These are phyloP conservation scores for Drosophila borealis DNA, from an alignment of 2,888 invertebrate genomes.

Conservation along the genomic window DNA sequence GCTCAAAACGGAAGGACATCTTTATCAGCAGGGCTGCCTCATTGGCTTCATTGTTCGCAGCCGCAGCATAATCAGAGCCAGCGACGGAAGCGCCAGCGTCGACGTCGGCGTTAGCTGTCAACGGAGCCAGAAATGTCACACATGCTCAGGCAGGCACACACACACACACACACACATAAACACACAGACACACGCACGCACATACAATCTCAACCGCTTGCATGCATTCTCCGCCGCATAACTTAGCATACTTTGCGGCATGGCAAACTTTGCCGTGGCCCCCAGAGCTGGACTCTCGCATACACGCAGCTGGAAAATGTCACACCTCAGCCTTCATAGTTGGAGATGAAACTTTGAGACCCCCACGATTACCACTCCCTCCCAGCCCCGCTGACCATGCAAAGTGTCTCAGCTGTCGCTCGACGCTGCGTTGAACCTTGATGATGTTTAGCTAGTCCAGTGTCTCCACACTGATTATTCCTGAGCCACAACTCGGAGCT, in stretches of 20 bases:
- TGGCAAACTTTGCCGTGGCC: slow-evolving; percentile 63
- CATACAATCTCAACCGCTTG: slow-evolving; percentile 18
- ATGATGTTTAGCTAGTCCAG: slow-evolving; percentile 65
- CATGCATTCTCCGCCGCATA: slow-evolving; percentile 59
- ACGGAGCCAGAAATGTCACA: slow-evolving; percentile 50
- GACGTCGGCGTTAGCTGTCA: slow-evolving; percentile 43
- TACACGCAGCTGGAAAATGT: slow-evolving; percentile 35
- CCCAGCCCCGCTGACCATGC: slow-evolving; percentile 34
- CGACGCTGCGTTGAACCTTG: slow-evolving; percentile 44
- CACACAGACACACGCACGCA: neutral
- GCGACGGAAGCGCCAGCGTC: slow-evolving; percentile 15
- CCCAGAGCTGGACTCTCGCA: slow-evolving; percentile 41
- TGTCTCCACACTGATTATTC: slow-evolving; percentile 66
- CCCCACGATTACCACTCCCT: neutral
- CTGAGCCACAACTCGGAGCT: slow-evolving; percentile 18
- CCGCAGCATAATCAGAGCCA: slow-evolving; percentile 60
- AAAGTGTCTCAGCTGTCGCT: slow-evolving; percentile 57
- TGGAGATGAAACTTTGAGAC: slow-evolving; percentile 23
- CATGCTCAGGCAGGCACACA: slow-evolving; percentile 28
- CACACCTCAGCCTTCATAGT: slow-evolving; percentile 37
- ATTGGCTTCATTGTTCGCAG: slow-evolving; percentile 58
- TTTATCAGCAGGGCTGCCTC: slow-evolving; percentile 64
- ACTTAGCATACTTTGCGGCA: slow-evolving; percentile 74
- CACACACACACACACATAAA: slow-evolving; percentile 3
- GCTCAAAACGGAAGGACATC: slow-evolving; percentile 68